Base-by-base conservation (phyloP, 2,113 vertebrate genomes). In the human region DNA sequence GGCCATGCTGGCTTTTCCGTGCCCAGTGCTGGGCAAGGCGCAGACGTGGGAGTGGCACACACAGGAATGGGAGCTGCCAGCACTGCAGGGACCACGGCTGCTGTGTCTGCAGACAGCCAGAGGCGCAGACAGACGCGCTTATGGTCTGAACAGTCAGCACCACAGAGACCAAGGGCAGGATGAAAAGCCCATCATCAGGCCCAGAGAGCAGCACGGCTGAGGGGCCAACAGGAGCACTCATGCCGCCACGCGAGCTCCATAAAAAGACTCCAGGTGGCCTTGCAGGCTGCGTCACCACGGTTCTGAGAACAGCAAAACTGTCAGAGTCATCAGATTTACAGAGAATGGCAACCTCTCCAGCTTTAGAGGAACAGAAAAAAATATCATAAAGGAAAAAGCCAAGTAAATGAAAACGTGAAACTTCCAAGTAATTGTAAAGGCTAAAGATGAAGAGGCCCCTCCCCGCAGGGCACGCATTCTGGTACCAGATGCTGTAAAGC, bases 141-240 rank as follows among this genome's bases (percentile, higher is more conserved):
- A 2, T 0, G 68, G 20, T 43, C 87, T 11, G 55, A 45, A 43
- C 0, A 1, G 10, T 2, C 0, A 25, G 52, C 14, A 27, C 9
- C 16, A 22, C 68, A 30, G 17, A 20, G 16, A 48, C 59, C 10
- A 10, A 6, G 17, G 27, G 59, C 76, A 40, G 45, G 12, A n/a
- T 0, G 17, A 8, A 6, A 6, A 20, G 75, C n/a, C 14, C 75
- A 5, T 13, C 22, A 3, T 27, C 40, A 43, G 72, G 12, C 22
- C 40, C 68, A 64, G 27, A 64, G 5, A 64, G 61, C 27, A 30
- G 61, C 61, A 64, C 12, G 2, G 61, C 61, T 6, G 61, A 64
- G 12, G 61, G 27, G 27, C 27, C 13, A 32, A 12, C 0, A 32
- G 61, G 11, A 30, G 61, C 12, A 11, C 5, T 14, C 5, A 30